Conservation (phyloP, 2,888 invertebrate genomes). For the Acheta domesticus region DNA sequence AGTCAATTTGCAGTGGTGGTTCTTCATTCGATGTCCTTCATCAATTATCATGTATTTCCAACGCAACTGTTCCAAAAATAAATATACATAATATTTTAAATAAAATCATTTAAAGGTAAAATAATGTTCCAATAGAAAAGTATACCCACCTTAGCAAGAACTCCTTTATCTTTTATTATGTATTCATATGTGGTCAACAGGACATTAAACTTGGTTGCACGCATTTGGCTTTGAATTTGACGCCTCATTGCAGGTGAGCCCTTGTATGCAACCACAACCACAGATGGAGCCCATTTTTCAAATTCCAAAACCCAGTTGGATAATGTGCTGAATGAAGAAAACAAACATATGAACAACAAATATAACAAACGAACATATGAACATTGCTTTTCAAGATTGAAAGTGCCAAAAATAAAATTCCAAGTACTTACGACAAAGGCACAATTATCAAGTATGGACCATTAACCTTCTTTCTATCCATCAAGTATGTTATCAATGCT, state of each 20-base stretch:
- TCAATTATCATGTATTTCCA: conserved; percentile 70
- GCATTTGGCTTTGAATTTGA: conserved; percentile 45
- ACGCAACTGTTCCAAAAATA: conserved; percentile 47
- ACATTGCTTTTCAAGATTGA: too few species aligned
- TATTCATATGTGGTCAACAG: conserved; percentile 64
- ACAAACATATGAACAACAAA: background rate
- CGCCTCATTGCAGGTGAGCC: conserved; percentile 54
- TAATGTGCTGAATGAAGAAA: conserved; percentile 47
- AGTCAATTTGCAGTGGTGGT: conserved; percentile 64
- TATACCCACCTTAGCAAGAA: conserved; percentile 53
- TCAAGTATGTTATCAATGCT: conserved; percentile 58
- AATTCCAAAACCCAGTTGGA: conserved; percentile 64
- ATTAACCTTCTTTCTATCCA: conserved; percentile 60
- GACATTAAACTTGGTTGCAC: conserved; percentile 57
- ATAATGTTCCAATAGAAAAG: background rate
- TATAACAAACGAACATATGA: background rate
- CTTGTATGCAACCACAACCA: conserved; percentile 47
- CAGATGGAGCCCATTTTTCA: conserved; percentile 60
- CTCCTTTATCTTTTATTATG: conserved; percentile 61
- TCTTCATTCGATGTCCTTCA: conserved; percentile 66
- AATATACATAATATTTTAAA: conserved; percentile 12
- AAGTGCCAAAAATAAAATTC: background rate
- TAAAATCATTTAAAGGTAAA: background rate
- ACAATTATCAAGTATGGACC: conserved; percentile 64
- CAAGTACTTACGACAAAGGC: conserved; percentile 54